Conservation (phyloP, 1,140 invertebrate genomes). For the Lanistes nyassanus region DNA sequence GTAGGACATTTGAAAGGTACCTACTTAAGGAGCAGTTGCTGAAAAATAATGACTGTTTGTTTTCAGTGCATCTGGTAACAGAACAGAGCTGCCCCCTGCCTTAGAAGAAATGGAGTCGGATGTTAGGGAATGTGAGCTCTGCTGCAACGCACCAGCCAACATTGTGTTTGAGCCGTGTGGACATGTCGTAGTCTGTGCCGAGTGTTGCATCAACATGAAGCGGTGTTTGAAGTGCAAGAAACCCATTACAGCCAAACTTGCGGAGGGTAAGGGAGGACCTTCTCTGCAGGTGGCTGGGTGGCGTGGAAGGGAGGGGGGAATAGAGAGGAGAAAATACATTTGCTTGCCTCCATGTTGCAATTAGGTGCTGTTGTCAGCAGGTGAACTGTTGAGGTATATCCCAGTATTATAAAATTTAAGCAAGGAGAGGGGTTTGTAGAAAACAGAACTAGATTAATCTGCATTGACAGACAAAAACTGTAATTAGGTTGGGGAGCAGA, state of each 20-base stretch:
- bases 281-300: too few relatives aligned
- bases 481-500: too few relatives aligned
- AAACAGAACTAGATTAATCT: too few relatives aligned
- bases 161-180: constrained; percentile 80
- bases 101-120: constrained; percentile 13
- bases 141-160: constrained; percentile 75
- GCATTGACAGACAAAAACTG: too few relatives aligned
- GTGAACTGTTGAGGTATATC: too few relatives aligned
- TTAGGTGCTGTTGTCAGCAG: not conserved
- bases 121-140: constrained; percentile 75
- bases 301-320: too few relatives aligned
- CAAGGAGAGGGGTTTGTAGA: too few relatives aligned
- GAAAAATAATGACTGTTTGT: too few relatives aligned
- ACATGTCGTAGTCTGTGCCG: constrained; percentile 80
- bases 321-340: not conserved
- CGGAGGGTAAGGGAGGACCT: constrained; percentile 43
- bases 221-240: constrained; percentile 80
- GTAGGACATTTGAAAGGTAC: too few relatives aligned
- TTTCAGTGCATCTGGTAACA: constrained; percentile 31
- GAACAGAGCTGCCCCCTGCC: constrained; percentile 27
- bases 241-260: constrained; percentile 70
- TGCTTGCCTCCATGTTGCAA: not conserved
- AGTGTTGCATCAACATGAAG: constrained; percentile 83
- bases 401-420: too few relatives aligned
- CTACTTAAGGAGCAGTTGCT: too few relatives aligned